Conservation (phyloP, 2,797 vertebrate genomes). For the Kryptolebias ocellatus region DNA sequence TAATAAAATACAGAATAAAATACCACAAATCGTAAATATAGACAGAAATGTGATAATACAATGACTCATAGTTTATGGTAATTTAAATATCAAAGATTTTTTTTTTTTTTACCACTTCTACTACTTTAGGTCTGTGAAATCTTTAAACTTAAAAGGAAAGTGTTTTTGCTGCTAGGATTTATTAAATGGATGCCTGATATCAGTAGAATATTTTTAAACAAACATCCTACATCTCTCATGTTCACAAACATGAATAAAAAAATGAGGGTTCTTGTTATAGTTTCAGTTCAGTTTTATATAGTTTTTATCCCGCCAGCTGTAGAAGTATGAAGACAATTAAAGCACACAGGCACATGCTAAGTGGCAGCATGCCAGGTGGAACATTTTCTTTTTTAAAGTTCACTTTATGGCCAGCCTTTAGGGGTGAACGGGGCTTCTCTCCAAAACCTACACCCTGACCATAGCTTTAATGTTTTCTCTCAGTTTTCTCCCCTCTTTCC, state of each 20-base stretch:
- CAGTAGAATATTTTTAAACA: slow-evolving; percentile 10
- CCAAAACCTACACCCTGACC: slow-evolving; percentile 71
- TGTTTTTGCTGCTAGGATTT: not conserved
- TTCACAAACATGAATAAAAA: slow-evolving; percentile 18
- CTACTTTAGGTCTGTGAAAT: not conserved
- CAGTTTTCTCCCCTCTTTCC: slow-evolving; percentile 55
- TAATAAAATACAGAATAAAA: not conserved
- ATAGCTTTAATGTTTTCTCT: slow-evolving; percentile 65
- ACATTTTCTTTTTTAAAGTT: slow-evolving; percentile 67
- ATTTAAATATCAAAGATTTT: not conserved
- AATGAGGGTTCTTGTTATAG: slow-evolving; percentile 13
- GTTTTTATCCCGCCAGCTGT: slow-evolving; percentile 52
- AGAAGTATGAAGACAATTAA: slow-evolving; percentile 52
- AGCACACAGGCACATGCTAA: slow-evolving; percentile 58
- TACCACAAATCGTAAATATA: not conserved
- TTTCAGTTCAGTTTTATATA: slow-evolving; percentile 26
- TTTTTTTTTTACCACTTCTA: not conserved
- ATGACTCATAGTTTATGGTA: not conserved
- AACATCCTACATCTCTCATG: slow-evolving; percentile 13
- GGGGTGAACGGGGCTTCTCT: slow-evolving; percentile 63
- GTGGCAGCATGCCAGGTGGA: slow-evolving; percentile 52
- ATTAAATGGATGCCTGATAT: not conserved
- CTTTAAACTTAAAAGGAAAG: not conserved
- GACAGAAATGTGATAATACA: not conserved
- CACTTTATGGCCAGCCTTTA: slow-evolving; percentile 72